These are phyloP conservation scores for Hemibagrus guttatus DNA, from an alignment of 2,797 vertebrate species.

Conservation along the genomic window DNA sequence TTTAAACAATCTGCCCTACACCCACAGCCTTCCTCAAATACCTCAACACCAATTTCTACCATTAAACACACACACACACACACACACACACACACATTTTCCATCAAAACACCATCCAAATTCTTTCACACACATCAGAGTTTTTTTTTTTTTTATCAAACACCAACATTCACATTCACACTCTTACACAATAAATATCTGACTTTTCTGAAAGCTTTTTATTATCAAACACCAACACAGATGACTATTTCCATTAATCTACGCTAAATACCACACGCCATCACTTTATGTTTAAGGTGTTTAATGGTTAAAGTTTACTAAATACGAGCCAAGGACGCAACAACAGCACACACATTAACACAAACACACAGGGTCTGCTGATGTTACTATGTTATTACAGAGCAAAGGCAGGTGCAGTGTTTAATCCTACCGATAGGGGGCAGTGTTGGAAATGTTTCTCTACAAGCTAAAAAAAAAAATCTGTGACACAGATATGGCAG, in stretches of 20 bases:
- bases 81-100: not conserved
- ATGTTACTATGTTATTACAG: too few relatives aligned
- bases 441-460: constrained; percentile 21
- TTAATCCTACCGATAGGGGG: not conserved
- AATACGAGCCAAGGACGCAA: too few relatives aligned
- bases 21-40: not conserved
- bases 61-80: not conserved
- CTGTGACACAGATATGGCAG: not conserved
- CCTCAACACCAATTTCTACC: not conserved
- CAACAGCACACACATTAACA: not conserved
- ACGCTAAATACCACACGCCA: not conserved
- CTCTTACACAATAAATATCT: not conserved
- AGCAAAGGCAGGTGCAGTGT: not conserved
- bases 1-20: too few relatives aligned
- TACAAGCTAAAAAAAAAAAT: not conserved
- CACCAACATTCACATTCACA: not conserved
- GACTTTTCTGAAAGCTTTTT: not conserved
- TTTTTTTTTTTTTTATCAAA: too few relatives aligned
- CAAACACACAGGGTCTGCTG: not conserved
- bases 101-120: not conserved
- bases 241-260: not conserved
- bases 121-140: too few relatives aligned
- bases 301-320: too few relatives aligned
- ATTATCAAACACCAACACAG: not conserved
- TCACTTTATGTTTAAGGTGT: too few relatives aligned